A percentile compares a stretch with the other conserved stretches of the same genome.
Conservation (phyloP, 2,797 vertebrate genomes). For the Bovichtus variegatus region DNA sequence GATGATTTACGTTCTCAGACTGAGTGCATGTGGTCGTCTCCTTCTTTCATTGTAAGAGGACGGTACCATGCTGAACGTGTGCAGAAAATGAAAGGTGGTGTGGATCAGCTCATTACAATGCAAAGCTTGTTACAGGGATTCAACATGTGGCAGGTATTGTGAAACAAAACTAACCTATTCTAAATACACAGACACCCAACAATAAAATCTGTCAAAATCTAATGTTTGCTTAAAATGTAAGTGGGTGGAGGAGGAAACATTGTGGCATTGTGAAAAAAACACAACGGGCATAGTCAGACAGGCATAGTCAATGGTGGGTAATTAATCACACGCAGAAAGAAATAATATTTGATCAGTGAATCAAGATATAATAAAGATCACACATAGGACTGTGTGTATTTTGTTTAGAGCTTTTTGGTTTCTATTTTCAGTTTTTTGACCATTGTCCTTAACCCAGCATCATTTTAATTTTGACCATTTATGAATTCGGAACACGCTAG, state of each 20-base stretch:
- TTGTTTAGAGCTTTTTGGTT: neutral
- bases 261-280: neutral
- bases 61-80: constrained; percentile 18
- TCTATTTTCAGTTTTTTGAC: neutral
- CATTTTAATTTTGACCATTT: neutral
- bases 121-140: neutral
- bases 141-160: neutral
- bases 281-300: neutral
- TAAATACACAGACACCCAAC: constrained; percentile 12
- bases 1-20: constrained; percentile 39
- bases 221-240: constrained; percentile 16
- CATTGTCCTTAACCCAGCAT: neutral
- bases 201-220: neutral
- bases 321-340: constrained; percentile 2
- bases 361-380: neutral
- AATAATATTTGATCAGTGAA: neutral
- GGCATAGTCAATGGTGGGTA: neutral
- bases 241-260: constrained; percentile 1
- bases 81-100: constrained; percentile 23
- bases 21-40: neutral
- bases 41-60: constrained; percentile 15
- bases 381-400: neutral
- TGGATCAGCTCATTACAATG: constrained; percentile 12
- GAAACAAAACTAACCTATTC: neutral
- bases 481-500: neutral